Conservation (phyloP, 2,888 invertebrate genomes). For the Phrixothrix hirtus region DNA sequence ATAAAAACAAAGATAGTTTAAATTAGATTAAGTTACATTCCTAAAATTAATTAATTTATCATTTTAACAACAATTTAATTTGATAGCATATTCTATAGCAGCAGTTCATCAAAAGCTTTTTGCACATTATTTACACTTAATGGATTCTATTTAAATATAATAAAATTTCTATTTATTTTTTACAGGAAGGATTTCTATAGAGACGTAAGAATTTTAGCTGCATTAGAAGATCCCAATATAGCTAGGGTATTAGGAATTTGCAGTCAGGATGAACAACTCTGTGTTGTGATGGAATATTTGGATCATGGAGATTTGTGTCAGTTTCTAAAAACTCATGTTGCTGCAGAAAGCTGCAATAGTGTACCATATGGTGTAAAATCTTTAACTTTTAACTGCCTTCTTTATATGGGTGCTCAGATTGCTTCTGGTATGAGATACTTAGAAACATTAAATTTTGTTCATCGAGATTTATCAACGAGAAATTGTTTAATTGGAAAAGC, state of each 20-base stretch:
- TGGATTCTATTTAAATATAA: neutral
- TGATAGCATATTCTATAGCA: no score
- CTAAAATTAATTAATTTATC: no score
- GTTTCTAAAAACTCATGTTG: conserved; percentile 71
- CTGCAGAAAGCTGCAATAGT: conserved; percentile 64
- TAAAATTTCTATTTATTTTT: conserved; percentile 19
- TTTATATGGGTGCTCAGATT: conserved; percentile 83
- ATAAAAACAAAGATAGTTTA: no score
- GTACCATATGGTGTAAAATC: conserved; percentile 64
- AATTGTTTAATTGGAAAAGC: conserved; percentile 85
- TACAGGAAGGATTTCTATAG: conserved; percentile 80
- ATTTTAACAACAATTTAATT: no score
- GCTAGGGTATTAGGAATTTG: conserved; percentile 78
- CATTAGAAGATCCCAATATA: conserved; percentile 77
- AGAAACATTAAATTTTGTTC: conserved; percentile 86
- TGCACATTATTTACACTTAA: no score
- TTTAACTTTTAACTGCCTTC: conserved; percentile 72
- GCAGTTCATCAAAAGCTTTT: no score
- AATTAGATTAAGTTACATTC: no score
- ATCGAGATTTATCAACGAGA: conserved; percentile 85
- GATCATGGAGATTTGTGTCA: conserved; percentile 83
- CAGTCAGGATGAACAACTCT: conserved; percentile 72
- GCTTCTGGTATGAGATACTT: conserved; percentile 90
- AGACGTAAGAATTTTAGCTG: conserved; percentile 83
- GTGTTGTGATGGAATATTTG: conserved; percentile 83